Evolutionary conservation across 2,888 invertebrate species (phyloP).

Genomic region (Pammene aurita): DNA sequence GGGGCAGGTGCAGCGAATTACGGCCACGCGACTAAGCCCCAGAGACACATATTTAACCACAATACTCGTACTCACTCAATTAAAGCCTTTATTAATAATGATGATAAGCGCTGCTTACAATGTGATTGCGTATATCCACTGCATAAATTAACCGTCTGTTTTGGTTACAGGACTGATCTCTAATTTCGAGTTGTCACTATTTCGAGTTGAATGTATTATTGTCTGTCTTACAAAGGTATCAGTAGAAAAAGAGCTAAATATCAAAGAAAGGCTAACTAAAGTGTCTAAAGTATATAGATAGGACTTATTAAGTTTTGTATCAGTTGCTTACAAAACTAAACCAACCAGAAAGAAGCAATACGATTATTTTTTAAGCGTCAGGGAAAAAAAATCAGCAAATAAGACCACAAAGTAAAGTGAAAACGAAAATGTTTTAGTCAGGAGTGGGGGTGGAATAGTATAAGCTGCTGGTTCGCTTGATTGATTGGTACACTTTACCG

Average conservation of each 20-base stretch:
- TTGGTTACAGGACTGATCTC: neutral
- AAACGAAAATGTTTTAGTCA: constrained; percentile 1
- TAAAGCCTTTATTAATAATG: constrained; percentile 60
- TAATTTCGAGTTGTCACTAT: neutral
- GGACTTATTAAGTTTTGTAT: too few species aligned
- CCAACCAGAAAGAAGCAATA: neutral
- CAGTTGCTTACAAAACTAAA: too few species aligned
- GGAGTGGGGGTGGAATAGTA: neutral
- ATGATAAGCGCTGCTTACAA: constrained; percentile 45
- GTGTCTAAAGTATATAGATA: too few species aligned
- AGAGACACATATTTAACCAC: constrained; percentile 41
- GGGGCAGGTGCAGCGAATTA: constrained; percentile 35
- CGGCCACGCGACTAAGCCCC: constrained; percentile 25
- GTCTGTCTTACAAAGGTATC: neutral
- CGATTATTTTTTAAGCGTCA: neutral
- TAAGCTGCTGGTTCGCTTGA: neutral
- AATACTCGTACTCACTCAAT: constrained; percentile 51
- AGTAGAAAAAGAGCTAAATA: too few species aligned
- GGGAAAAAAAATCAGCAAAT: neutral
- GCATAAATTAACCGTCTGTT: constrained; percentile 23
- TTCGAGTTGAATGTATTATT: too few species aligned
- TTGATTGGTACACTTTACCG: constrained; percentile 1
- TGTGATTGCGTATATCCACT: constrained; percentile 25
- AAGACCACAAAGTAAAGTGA: neutral
- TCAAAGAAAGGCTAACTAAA: too few species aligned